Evolutionary conservation across 2,113 vertebrate genomes (phyloP), one percentile per base, ranked within the genome.

Genomic region (Mus spicilegus): DNA sequence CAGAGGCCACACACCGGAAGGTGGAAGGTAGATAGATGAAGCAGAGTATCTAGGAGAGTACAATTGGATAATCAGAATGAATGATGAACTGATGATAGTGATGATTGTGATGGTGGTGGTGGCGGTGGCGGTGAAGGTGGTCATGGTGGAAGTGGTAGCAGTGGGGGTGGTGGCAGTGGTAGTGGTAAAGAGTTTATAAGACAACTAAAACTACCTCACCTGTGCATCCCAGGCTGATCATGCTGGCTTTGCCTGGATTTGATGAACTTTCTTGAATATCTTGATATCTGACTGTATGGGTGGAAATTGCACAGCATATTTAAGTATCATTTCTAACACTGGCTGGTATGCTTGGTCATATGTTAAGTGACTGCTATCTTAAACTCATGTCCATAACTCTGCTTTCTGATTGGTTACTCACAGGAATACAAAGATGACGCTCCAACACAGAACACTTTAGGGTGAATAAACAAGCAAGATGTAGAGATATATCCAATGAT

Each of bases 31-130:
- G 65, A 49, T 14, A 91, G 1, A 28, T 20, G 26, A 93, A 42
- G 46, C 51, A 69, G 1, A 77, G 9, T 7, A 16, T 5, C 0
- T 3, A 22, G 14, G 22, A n/a, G 46, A 17, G 0, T 63, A 56
- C 8, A 58, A 28, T 24, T 33, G 28, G 26, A 49, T 54, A 26
- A 88, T 73, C 39, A 72, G 30, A 84, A 72, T 33, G 19, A 86
- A 12, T 58, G 39, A 76, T 12, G 17, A 20, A 24, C n/a, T 26
- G 28, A 75, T 54, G 26, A 36, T 72, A 13, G 36, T n/a, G 70
- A 8, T n/a, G 69, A 24, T n/a, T 0, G 16, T 70, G 69, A 19
- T n/a, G 69, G 6, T 36, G 13, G 4, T 72, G 36, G 3, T 67
- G 26, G 3, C 33, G 36, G 16, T 72, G 70, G 69, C 1, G 30